A percentile compares a stretch with the other conserved stretches of the same genome.
phyloP scores from a whole-genome alignment of 2,113 vertebrate species.

The Dicerorhinus sumatrensis region DNA sequence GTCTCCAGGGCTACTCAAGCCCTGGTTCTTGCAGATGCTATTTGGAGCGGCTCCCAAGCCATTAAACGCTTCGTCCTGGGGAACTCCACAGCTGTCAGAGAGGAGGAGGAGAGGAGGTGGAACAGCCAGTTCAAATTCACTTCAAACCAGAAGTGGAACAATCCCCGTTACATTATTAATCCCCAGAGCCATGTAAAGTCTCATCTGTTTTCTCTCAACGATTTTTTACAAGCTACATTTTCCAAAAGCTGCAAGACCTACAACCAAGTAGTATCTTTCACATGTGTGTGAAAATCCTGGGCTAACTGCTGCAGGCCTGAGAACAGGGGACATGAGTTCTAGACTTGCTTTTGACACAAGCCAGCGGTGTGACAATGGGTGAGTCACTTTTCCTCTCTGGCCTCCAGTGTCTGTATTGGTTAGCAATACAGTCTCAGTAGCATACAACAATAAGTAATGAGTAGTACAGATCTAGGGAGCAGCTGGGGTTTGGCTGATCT shows the following conservation, averaged over 20 bases:
- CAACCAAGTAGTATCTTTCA: conserved; percentile 78
- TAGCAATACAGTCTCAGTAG: not conserved
- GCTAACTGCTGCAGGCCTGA: not conserved
- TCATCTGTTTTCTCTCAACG: conserved; percentile 80
- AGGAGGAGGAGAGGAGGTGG: conserved; percentile 51
- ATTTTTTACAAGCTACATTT: conserved; percentile 79
- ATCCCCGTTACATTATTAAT: conserved; percentile 75
- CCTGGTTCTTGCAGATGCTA: conserved; percentile 59
- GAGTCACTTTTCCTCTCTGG: not conserved
- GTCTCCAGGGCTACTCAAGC: conserved; percentile 19
- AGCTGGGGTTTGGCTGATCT: not conserved
- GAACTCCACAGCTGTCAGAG: conserved; percentile 69
- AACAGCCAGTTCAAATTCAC: conserved; percentile 70
- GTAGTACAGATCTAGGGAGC: not conserved
- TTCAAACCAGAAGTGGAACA: conserved; percentile 79
- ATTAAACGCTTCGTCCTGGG: conserved; percentile 61
- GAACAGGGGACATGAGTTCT: conserved; percentile 17
- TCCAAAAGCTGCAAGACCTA: conserved; percentile 79
- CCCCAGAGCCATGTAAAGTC: conserved; percentile 77
- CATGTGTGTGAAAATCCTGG: conserved; percentile 48
- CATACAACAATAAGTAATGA: not conserved
- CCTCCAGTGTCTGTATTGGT: not conserved
- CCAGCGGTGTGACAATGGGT: not conserved
- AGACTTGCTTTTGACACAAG: not conserved
- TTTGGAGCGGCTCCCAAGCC: conserved; percentile 71